A percentile compares a stretch with the other conserved stretches of the same genome.
phyloP scores from a whole-genome alignment of 2,888 invertebrate genomes.

The Scaptomyza caliginosa region DNA sequence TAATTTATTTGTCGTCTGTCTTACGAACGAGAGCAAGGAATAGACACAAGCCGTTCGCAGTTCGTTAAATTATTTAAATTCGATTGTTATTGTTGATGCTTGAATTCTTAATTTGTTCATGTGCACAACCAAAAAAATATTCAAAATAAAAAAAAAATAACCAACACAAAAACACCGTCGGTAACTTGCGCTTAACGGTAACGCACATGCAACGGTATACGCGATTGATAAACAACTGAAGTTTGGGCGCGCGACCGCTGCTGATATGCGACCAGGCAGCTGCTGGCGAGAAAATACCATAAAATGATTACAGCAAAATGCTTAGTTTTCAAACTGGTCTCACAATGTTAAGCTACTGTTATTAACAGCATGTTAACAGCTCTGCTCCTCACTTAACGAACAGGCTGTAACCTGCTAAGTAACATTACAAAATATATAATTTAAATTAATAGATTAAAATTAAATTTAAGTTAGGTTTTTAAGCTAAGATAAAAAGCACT shows the following conservation, averaged over 20 bases:
- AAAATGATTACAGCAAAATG: neutral
- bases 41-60: conserved; percentile 12
- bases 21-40: neutral
- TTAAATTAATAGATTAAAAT: neutral
- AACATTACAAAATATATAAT: neutral
- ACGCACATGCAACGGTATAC: conserved; percentile 55
- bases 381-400: conserved; percentile 23
- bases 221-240: conserved; percentile 64
- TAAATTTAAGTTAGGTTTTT: neutral
- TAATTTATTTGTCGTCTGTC: conserved; percentile 19
- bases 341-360: conserved; percentile 22
- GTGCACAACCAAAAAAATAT: conserved; percentile 31
- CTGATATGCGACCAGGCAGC: conserved; percentile 25
- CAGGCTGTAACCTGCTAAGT: neutral
- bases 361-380: conserved; percentile 3
- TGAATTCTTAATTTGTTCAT: conserved; percentile 30
- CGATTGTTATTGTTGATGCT: conserved; percentile 30
- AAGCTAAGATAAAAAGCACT: too few relatives aligned
- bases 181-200: conserved; percentile 33
- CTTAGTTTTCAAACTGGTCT: neutral
- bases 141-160: conserved; percentile 42
- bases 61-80: conserved; percentile 19
- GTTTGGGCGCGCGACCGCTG: conserved; percentile 46
- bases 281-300: conserved; percentile 23
- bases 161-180: conserved; percentile 48